A percentile compares a stretch with the other conserved stretches of the same genome.
phyloP scores from a whole-genome alignment of 2,113 vertebrate genomes.

The Danionella cerebrum region DNA sequence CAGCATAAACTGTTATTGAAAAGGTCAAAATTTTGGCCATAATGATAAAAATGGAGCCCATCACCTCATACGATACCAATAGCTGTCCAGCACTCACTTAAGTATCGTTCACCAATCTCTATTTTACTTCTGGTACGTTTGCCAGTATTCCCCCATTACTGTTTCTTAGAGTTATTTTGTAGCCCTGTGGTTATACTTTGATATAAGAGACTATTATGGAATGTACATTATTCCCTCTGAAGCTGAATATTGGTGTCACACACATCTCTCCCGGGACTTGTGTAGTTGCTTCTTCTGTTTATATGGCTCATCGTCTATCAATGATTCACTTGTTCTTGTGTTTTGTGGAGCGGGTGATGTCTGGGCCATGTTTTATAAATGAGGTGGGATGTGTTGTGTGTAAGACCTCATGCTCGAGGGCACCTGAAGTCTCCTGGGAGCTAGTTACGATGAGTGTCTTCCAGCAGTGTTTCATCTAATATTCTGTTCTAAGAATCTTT shows the following conservation, averaged over 20 bases:
- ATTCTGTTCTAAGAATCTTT: slow-evolving; percentile 51
- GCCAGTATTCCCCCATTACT: not conserved
- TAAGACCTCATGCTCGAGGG: slow-evolving; percentile 8
- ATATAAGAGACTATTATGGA: not conserved
- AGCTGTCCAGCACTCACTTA: no score
- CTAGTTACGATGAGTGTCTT: slow-evolving; percentile 45
- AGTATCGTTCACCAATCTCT: no score
- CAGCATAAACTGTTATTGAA: no score
- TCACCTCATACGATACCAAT: no score
- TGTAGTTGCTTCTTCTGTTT: not conserved
- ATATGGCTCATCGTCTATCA: not conserved
- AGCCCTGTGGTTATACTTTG: not conserved
- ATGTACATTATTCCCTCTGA: not conserved
- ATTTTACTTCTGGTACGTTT: no score
- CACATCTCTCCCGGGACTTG: not conserved
- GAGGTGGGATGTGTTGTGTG: slow-evolving; percentile 24
- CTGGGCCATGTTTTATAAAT: slow-evolving; percentile 49
- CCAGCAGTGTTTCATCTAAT: slow-evolving; percentile 37
- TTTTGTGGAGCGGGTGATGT: not conserved
- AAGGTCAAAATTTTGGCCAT: no score
- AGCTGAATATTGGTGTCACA: not conserved
- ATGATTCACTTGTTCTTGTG: not conserved
- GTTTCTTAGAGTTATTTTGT: not conserved
- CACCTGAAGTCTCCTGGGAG: slow-evolving; percentile 28
- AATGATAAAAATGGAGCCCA: no score